Conservation (phyloP, 2,888 invertebrate genomes). For the Taphrorychus bicolor region DNA sequence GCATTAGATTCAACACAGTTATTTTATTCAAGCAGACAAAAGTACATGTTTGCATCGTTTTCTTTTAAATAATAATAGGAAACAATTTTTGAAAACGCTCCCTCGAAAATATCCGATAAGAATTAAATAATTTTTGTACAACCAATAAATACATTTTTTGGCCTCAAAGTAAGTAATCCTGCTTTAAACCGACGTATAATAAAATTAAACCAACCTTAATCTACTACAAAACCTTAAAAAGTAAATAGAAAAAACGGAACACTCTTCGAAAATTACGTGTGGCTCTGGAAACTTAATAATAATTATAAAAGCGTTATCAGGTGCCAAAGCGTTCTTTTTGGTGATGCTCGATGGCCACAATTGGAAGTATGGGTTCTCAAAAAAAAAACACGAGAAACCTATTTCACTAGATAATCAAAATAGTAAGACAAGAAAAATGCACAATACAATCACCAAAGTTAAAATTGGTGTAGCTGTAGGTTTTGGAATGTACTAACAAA, state of each 20-base stretch:
- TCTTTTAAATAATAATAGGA: too few relatives aligned
- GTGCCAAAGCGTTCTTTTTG: too few relatives aligned
- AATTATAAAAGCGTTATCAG: too few relatives aligned
- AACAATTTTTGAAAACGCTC: too few relatives aligned
- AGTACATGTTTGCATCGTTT: not conserved
- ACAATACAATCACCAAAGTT: not conserved
- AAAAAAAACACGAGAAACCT: not conserved
- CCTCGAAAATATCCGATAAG: too few relatives aligned
- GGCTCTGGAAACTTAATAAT: not conserved
- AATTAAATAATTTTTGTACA: too few relatives aligned
- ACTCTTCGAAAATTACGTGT: not conserved
- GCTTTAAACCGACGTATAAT: too few relatives aligned
- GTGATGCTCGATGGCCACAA: too few relatives aligned
- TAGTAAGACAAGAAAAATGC: too few relatives aligned
- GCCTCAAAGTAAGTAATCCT: too few relatives aligned
- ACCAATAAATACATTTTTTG: too few relatives aligned
- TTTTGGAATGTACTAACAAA: constrained; percentile 7
- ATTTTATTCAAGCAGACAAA: not conserved
- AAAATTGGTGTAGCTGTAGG: not conserved
- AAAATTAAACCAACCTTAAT: not conserved
- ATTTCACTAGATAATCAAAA: not conserved
- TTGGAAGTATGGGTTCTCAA: too few relatives aligned
- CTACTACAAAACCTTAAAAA: not conserved
- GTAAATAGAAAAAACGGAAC: not conserved
- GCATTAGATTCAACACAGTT: not conserved